Percentiles rank a stretch among this genome's conserved stretches.
These are phyloP conservation scores for Rhinopithecus roxellana DNA, from an alignment of 2,113 vertebrate genomes.

Conservation along the genomic window DNA sequence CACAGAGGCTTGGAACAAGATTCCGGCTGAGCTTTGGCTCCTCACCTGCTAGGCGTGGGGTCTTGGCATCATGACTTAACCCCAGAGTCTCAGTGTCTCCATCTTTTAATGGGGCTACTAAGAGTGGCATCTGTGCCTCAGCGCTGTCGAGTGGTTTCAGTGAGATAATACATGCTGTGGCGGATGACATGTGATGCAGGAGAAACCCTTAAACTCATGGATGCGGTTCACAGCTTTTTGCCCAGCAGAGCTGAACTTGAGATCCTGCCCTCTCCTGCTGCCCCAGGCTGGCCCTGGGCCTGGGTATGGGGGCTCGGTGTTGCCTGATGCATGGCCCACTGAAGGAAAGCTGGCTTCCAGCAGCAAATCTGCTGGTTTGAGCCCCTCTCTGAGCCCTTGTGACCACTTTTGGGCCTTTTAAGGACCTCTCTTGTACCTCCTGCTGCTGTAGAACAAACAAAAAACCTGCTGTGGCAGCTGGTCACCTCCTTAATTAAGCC, in stretches of 20 bases:
- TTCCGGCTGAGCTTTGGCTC: neutral
- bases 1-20: neutral
- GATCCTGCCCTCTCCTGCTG: too few species aligned
- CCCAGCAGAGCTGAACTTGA: accelerated
- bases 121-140: accelerated
- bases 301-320: accelerated
- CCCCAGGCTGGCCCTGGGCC: neutral
- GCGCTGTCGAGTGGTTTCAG: accelerated
- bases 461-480: neutral
- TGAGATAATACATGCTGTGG: accelerated
- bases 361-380: neutral
- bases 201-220: accelerated
- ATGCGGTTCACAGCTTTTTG: accelerated
- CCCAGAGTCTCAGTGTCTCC: neutral
- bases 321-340: accelerated
- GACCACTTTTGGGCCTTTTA: neutral
- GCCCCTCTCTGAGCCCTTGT: neutral
- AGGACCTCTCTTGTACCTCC: neutral
- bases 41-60: accelerated
- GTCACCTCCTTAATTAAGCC: neutral
- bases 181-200: accelerated
- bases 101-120: accelerated
- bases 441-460: neutral
- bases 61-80: too few species aligned
- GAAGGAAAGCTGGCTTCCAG: neutral